Evolutionary conservation across 2,113 vertebrate genomes (phyloP).

Genomic region (Gyps fulvus): DNA sequence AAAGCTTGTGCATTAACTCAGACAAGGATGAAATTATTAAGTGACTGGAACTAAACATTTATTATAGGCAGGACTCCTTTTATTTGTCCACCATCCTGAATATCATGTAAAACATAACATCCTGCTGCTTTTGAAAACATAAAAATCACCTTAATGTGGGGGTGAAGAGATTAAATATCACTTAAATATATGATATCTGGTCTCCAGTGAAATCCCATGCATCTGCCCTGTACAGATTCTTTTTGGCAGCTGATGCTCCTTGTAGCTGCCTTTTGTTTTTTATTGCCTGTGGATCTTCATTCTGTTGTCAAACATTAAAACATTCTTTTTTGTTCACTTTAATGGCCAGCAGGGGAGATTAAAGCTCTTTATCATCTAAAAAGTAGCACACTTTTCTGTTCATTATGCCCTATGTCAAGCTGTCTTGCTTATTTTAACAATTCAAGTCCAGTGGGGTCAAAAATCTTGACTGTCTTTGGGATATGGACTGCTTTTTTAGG

Average conservation of each 20-base stretch:
- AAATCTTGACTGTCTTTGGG: neutral
- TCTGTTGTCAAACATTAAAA: neutral
- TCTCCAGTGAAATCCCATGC: neutral
- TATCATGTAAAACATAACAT: neutral
- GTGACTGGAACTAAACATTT: neutral
- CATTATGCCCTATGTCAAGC: neutral
- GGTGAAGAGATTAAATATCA: neutral
- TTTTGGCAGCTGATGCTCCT: neutral
- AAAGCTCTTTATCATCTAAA: neutral
- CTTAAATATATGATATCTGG: neutral
- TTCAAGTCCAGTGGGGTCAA: neutral
- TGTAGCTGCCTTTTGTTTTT: neutral
- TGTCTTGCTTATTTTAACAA: neutral
- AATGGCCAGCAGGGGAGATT: neutral
- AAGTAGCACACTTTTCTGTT: neutral
- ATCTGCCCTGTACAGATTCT: neutral
- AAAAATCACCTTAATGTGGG: neutral
- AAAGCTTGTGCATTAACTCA: neutral
- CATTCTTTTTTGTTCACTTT: neutral
- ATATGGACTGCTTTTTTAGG: neutral
- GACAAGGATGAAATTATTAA: slow-evolving; percentile 24
- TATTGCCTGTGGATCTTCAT: neutral
- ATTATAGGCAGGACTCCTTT: neutral
- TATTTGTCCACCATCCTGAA: neutral
- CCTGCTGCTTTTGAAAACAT: neutral